Conservation (phyloP, 2,888 invertebrate genomes). For the Euclidia mi region DNA sequence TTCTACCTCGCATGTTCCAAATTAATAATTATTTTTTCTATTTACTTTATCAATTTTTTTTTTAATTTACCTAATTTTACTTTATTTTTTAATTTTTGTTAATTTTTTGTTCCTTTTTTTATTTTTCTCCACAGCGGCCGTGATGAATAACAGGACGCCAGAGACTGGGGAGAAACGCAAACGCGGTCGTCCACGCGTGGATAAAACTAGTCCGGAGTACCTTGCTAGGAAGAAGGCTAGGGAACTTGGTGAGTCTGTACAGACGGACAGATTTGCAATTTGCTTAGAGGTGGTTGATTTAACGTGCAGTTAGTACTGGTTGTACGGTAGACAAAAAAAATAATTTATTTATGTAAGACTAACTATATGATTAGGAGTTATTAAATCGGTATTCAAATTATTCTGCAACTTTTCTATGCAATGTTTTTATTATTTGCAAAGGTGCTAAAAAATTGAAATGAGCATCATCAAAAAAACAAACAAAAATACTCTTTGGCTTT, state of each 20-base stretch:
- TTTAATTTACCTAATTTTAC: background rate
- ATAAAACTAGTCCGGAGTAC: slow-evolving; percentile 84
- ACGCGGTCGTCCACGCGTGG: slow-evolving; percentile 79
- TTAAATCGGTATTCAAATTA: no score
- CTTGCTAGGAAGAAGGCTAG: slow-evolving; percentile 78
- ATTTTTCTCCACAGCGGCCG: slow-evolving; percentile 66
- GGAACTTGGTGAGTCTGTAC: slow-evolving; percentile 70
- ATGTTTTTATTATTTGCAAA: no score
- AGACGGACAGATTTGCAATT: background rate
- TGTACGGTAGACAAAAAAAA: no score
- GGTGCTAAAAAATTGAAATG: no score
- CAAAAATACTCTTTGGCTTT: no score
- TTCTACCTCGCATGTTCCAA: background rate
- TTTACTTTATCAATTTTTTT: background rate
- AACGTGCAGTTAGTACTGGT: no score
- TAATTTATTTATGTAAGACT: no score
- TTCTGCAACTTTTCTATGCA: no score
- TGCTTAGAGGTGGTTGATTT: no score
- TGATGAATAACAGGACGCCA: slow-evolving; percentile 68
- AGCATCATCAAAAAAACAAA: no score
- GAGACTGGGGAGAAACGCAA: slow-evolving; percentile 80
- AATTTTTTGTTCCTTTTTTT: slow-evolving; percentile 16
- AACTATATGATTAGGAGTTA: no score
- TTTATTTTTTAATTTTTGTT: slow-evolving; percentile 5
- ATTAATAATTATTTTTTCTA: background rate